phyloP scores from a whole-genome alignment of 1,140 invertebrate species.

The Leptonema lineaticorne region DNA sequence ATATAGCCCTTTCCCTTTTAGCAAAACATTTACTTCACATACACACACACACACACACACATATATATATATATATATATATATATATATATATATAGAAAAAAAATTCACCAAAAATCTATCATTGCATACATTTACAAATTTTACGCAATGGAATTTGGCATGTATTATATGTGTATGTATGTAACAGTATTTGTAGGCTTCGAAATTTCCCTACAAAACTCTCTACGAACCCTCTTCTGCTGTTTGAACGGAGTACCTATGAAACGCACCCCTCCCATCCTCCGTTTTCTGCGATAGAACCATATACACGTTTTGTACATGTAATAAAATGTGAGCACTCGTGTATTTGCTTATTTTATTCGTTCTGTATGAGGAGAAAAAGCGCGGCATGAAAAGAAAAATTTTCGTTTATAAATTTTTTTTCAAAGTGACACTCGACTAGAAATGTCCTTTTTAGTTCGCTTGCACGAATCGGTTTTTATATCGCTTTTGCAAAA shows the following conservation, averaged over 20 bases:
- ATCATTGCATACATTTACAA: too few relatives aligned
- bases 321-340: neutral
- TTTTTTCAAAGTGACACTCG: slow-evolving; percentile 35
- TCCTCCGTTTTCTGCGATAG: too few relatives aligned
- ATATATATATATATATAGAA: too few relatives aligned
- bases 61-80: too few relatives aligned
- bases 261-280: too few relatives aligned
- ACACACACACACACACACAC: slow-evolving; percentile 4
- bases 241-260: neutral
- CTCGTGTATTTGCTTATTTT: neutral
- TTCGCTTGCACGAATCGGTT: slow-evolving; percentile 15
- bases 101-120: too few relatives aligned
- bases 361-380: neutral
- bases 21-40: slow-evolving; percentile 10
- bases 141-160: too few relatives aligned
- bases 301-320: too few relatives aligned
- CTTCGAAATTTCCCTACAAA: too few relatives aligned
- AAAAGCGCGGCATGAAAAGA: slow-evolving; percentile 35
- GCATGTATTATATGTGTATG: too few relatives aligned
- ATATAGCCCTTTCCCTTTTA: slow-evolving; percentile 30
- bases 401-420: slow-evolving; percentile 33
- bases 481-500: neutral
- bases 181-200: too few relatives aligned
- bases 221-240: slow-evolving; percentile 22
- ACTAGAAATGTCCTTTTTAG: slow-evolving; percentile 27